Evolutionary conservation across 2,797 vertebrate genomes (phyloP).

Genomic region (Peromyscus nudipes): DNA sequence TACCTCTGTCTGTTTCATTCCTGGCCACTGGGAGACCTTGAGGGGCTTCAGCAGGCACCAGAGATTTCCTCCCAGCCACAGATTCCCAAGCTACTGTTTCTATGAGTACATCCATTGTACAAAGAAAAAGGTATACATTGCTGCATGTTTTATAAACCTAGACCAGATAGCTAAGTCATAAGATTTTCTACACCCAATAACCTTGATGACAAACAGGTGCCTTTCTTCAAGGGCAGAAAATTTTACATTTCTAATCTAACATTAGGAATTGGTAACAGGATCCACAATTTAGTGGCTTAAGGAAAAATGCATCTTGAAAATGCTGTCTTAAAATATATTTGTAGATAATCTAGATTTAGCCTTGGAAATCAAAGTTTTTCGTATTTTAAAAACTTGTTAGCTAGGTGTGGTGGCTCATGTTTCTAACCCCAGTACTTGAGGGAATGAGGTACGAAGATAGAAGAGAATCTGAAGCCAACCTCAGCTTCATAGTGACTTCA

Average conservation of each 20-base stretch:
- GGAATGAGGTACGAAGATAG: background rate
- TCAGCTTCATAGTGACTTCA: background rate
- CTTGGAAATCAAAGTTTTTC: slow-evolving; percentile 71
- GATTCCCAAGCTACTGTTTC: slow-evolving; percentile 54
- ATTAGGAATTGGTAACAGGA: slow-evolving; percentile 59
- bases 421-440: background rate
- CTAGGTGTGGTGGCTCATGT: background rate
- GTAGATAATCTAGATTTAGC: slow-evolving; percentile 74
- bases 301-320: slow-evolving; percentile 55
- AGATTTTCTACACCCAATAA: slow-evolving; percentile 62
- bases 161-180: slow-evolving; percentile 49
- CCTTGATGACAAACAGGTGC: slow-evolving; percentile 74
- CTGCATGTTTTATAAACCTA: slow-evolving; percentile 71
- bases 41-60: slow-evolving; percentile 20
- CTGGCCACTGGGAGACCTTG: background rate
- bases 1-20: background rate
- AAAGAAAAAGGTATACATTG: slow-evolving; percentile 55
- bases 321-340: slow-evolving; percentile 72
- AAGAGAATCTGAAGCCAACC: background rate
- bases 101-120: slow-evolving; percentile 29
- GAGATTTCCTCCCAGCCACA: slow-evolving; percentile 45
- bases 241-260: slow-evolving; percentile 65
- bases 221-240: slow-evolving; percentile 60
- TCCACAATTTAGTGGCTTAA: slow-evolving; percentile 62
- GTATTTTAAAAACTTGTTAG: slow-evolving; percentile 65